Percentiles rank a stretch among this genome's conserved stretches.
Conservation (phyloP, 2,797 vertebrate species). For the Mormyrus proboscirostris region DNA sequence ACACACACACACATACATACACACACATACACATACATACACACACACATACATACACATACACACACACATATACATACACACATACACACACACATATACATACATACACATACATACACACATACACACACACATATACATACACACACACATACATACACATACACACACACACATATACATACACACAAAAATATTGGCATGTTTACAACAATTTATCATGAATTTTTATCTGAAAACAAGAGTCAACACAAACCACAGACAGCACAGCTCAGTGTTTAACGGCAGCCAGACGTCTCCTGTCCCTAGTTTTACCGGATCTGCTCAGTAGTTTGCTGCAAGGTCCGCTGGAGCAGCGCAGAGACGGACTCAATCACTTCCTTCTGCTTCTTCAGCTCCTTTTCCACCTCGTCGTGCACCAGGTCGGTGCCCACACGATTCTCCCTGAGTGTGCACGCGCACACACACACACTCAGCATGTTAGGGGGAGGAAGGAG, state of each 20-base stretch:
- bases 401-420: constrained; percentile 68
- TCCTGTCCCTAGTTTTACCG: constrained; percentile 50
- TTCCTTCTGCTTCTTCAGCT: constrained; percentile 75
- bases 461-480: not conserved
- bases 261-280: not conserved
- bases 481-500: not conserved
- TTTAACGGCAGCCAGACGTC: not conserved
- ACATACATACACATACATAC: constrained; percentile 21
- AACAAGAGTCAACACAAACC: not conserved
- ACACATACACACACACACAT: constrained; percentile 25
- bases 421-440: constrained; percentile 67
- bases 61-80: constrained; percentile 23
- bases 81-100: constrained; percentile 18
- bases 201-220: not conserved
- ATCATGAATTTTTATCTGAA: not conserved
- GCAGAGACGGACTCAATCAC: constrained; percentile 57
- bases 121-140: constrained; percentile 23
- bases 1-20: constrained; percentile 24
- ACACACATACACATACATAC: constrained; percentile 24
- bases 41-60: constrained; percentile 25
- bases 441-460: constrained; percentile 58
- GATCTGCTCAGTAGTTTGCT: constrained; percentile 79
- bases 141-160: constrained; percentile 21
- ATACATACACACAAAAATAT: no score
- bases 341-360: constrained; percentile 65